A percentile compares a stretch with the other conserved stretches of the same genome.
phyloP scores from a whole-genome alignment of 2,888 invertebrate species.

The Pyrrhosoma nymphula region DNA sequence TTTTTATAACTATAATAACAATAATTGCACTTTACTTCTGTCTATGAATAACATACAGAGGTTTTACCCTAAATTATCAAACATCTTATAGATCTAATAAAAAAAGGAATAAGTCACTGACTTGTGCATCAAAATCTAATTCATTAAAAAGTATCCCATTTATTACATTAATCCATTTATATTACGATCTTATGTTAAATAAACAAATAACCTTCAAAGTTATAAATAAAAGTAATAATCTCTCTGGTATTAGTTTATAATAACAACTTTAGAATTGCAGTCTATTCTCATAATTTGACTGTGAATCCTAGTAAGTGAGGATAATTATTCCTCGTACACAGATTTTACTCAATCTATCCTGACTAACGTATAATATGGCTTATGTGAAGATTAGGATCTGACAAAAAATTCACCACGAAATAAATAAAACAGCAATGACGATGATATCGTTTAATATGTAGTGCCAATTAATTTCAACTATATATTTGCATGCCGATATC shows the following conservation, averaged over 20 bases:
- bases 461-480: too few species aligned
- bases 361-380: too few species aligned
- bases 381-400: too few species aligned
- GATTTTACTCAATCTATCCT: too few species aligned
- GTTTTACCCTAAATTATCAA: constrained; percentile 66
- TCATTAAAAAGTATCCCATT: constrained; percentile 74
- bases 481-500: too few species aligned
- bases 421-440: too few species aligned
- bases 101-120: constrained; percentile 69
- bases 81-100: constrained; percentile 73
- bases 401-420: too few species aligned
- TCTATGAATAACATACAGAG: constrained; percentile 78
- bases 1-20: constrained; percentile 79
- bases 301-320: constrained; percentile 81
- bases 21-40: constrained; percentile 82
- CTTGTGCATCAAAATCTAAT: constrained; percentile 74
- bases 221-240: constrained; percentile 79
- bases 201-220: constrained; percentile 85
- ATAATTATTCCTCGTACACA: constrained; percentile 79
- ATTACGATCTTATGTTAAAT: constrained; percentile 82
- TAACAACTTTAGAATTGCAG: constrained; percentile 82
- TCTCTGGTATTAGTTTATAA: constrained; percentile 81
- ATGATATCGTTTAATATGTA: too few species aligned
- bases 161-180: constrained; percentile 69
- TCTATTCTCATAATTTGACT: constrained; percentile 81